phyloP scores from a whole-genome alignment of 2,797 vertebrate species.

The Enteromius fasciolatus region DNA sequence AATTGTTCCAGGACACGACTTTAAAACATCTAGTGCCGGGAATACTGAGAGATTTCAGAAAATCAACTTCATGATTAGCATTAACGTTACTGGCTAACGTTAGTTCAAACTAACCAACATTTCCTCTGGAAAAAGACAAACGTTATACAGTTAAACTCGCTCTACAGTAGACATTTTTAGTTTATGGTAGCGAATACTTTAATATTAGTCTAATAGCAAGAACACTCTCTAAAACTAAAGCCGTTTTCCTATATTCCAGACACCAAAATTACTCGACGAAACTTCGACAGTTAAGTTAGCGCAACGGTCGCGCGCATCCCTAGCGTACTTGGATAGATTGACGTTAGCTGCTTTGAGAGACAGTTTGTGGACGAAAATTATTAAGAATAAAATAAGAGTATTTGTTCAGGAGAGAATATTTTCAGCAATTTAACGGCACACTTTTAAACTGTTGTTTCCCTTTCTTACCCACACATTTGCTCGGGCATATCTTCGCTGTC shows the following conservation, averaged over 20 bases:
- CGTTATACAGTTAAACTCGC: not conserved
- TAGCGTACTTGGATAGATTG: no score
- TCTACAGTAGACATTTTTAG: not conserved
- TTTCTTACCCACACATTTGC: conserved; percentile 19
- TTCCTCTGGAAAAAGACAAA: not conserved
- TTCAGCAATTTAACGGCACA: not conserved
- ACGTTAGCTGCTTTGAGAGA: not conserved
- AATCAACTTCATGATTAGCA: not conserved
- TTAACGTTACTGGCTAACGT: not conserved
- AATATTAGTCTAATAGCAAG: not conserved
- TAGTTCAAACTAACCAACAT: not conserved
- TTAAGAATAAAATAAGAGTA: no score
- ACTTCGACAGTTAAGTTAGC: conserved; percentile 8
- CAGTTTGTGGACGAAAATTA: not conserved
- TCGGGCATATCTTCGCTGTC: not conserved
- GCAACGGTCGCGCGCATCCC: not conserved
- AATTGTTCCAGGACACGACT: not conserved
- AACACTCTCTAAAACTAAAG: not conserved
- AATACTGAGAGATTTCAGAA: not conserved
- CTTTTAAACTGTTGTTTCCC: not conserved
- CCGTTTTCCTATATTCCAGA: not conserved
- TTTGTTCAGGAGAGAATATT: not conserved
- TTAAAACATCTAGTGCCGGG: not conserved
- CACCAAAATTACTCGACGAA: not conserved
- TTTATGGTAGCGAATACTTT: not conserved